These are phyloP conservation scores for Netelia inedita DNA, from an alignment of 2,888 invertebrate species.

Conservation along the genomic window DNA sequence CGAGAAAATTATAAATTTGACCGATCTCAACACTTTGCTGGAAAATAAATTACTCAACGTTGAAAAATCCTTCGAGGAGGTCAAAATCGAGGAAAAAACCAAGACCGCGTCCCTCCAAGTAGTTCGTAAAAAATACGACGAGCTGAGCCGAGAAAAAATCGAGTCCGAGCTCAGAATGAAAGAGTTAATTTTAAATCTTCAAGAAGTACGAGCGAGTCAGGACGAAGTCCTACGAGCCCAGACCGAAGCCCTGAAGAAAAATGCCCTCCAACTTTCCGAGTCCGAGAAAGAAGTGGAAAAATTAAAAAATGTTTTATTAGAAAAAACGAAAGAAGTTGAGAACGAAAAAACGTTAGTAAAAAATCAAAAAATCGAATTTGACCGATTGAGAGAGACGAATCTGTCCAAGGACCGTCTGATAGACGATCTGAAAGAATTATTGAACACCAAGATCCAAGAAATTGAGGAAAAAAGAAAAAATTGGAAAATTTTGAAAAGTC, in stretches of 20 bases:
- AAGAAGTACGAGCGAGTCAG: constrained; percentile 76
- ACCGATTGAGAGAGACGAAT: constrained; percentile 1
- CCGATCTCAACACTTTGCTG: constrained; percentile 40
- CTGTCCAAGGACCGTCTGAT: constrained; percentile 2
- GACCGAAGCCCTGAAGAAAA: constrained; percentile 75
- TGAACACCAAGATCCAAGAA: constrained; percentile 12
- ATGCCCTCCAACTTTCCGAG: constrained; percentile 64
- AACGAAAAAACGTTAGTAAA: not conserved
- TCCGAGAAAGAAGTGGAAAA: constrained; percentile 67
- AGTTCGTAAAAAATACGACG: constrained; percentile 71
- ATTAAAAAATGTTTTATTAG: constrained; percentile 6
- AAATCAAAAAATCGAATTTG: not conserved
- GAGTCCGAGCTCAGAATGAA: constrained; percentile 76
- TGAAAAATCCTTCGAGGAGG: constrained; percentile 65
- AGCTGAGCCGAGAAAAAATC: constrained; percentile 70
- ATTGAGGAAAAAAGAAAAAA: not conserved
- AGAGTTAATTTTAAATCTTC: constrained; percentile 76
- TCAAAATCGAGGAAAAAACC: constrained; percentile 70
- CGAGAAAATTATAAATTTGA: constrained; percentile 42
- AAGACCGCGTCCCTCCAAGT: constrained; percentile 72
- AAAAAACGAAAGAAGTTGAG: constrained; percentile 28
- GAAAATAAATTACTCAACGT: constrained; percentile 62
- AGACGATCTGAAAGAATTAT: constrained; percentile 13
- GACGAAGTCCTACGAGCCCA: constrained; percentile 75
- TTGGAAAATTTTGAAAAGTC: constrained; percentile 56